These are phyloP conservation scores for Buceros bicornis DNA, from an alignment of 2,797 vertebrate genomes.

Conservation along the genomic window DNA sequence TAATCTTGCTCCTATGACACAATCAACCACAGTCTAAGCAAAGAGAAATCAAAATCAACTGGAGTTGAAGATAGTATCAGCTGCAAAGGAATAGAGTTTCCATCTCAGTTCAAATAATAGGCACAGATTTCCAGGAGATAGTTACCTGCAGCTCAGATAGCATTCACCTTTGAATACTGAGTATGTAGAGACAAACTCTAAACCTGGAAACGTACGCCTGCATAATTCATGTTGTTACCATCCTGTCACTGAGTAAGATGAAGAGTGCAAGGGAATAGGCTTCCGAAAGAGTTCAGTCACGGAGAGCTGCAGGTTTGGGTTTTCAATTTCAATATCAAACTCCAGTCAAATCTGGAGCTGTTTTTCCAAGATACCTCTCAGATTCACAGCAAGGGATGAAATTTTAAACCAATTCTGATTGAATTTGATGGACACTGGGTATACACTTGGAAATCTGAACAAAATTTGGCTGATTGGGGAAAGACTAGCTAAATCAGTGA, in stretches of 20 bases:
- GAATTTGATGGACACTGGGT: background rate
- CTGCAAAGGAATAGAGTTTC: background rate
- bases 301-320: background rate
- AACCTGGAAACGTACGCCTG: background rate
- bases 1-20: background rate
- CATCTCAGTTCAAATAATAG: background rate
- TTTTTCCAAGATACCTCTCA: background rate
- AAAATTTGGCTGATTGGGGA: background rate
- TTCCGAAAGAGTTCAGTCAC: background rate
- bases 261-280: background rate
- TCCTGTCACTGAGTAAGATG: background rate
- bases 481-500: background rate
- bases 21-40: background rate
- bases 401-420: background rate
- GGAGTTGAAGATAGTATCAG: background rate
- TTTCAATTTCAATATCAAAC: conserved; percentile 7
- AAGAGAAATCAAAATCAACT: background rate
- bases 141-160: background rate
- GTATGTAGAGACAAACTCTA: background rate
- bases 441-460: background rate
- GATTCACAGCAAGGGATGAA: background rate
- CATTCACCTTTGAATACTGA: background rate
- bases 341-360: background rate
- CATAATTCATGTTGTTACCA: background rate
- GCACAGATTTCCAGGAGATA: background rate